Evolutionary conservation across 2,797 vertebrate genomes (phyloP).

Genomic region (Myripristis murdjan): DNA sequence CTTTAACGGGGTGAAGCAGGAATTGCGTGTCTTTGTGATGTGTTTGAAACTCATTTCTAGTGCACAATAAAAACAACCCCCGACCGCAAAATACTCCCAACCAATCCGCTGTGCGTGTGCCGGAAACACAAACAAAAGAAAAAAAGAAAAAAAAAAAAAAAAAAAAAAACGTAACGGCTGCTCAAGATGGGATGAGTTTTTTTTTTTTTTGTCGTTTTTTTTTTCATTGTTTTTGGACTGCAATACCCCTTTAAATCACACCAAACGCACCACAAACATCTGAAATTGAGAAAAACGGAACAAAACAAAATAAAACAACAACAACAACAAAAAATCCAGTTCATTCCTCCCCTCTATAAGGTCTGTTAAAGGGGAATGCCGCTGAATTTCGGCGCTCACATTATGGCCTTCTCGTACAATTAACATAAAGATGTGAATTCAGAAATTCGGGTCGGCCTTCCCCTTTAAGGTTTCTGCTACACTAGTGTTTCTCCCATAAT

Average conservation of each 20-base stretch:
- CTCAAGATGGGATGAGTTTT: constrained; percentile 52
- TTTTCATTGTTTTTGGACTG: constrained; percentile 32
- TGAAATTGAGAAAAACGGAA: constrained; percentile 34
- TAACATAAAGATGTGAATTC: constrained; percentile 60
- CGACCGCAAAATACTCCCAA: not conserved
- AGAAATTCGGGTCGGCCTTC: constrained; percentile 57
- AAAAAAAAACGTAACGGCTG: not conserved
- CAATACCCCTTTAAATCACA: constrained; percentile 34
- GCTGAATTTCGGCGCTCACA: constrained; percentile 70
- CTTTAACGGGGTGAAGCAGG: no score
- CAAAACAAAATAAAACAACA: constrained; percentile 71
- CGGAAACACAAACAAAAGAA: not conserved
- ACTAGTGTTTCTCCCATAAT: constrained; percentile 87
- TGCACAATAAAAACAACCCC: not conserved
- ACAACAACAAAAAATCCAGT: constrained; percentile 63
- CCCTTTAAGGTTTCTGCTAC: constrained; percentile 83
- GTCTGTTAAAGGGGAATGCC: constrained; percentile 74
- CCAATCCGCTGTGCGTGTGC: not conserved
- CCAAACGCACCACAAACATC: constrained; percentile 39
- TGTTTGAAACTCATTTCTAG: not conserved
- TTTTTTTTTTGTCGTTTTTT: no score
- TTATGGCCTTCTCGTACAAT: constrained; percentile 65
- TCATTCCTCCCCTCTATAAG: constrained; percentile 53
- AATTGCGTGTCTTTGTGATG: not conserved
- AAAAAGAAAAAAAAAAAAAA: no score